These are phyloP conservation scores for Chaetops frenatus DNA, from an alignment of 2,113 vertebrate genomes.

Conservation along the genomic window DNA sequence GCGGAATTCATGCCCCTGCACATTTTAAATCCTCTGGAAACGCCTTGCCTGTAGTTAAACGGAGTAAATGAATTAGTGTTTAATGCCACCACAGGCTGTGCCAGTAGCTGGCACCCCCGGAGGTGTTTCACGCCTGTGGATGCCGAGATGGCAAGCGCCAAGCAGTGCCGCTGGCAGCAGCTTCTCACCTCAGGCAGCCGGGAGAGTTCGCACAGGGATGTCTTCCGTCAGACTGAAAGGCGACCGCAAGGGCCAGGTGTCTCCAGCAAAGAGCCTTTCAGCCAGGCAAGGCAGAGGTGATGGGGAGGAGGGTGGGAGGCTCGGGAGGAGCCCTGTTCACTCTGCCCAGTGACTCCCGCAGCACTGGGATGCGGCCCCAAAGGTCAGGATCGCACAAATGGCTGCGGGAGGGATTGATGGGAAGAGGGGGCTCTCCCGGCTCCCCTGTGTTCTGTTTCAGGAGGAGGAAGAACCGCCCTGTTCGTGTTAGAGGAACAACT, in stretches of 20 bases:
- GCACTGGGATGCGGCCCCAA: not conserved
- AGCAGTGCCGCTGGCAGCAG: not conserved
- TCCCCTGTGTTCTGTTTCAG: not conserved
- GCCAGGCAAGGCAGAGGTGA: accelerated
- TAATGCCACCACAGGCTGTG: not conserved
- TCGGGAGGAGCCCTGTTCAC: accelerated
- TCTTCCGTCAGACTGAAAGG: not conserved
- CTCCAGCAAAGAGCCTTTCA: not conserved
- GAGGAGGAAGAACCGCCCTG: not conserved
- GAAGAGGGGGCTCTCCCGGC: not conserved
- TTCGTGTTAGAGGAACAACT: not conserved
- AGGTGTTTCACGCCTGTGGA: accelerated
- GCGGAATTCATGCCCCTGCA: not conserved
- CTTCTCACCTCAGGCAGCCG: not conserved
- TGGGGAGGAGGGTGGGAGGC: not conserved
- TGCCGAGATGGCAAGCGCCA: not conserved
- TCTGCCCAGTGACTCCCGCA: accelerated
- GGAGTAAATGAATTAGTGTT: not conserved
- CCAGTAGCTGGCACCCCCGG: not conserved
- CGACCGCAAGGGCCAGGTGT: accelerated
- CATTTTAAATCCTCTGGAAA: not conserved
- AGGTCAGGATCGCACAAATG: not conserved
- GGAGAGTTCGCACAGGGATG: not conserved
- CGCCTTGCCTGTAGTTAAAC: not conserved
- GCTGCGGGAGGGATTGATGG: not conserved